Conservation (phyloP, 2,113 vertebrate genomes). For the Todiramphus saurophagus region DNA sequence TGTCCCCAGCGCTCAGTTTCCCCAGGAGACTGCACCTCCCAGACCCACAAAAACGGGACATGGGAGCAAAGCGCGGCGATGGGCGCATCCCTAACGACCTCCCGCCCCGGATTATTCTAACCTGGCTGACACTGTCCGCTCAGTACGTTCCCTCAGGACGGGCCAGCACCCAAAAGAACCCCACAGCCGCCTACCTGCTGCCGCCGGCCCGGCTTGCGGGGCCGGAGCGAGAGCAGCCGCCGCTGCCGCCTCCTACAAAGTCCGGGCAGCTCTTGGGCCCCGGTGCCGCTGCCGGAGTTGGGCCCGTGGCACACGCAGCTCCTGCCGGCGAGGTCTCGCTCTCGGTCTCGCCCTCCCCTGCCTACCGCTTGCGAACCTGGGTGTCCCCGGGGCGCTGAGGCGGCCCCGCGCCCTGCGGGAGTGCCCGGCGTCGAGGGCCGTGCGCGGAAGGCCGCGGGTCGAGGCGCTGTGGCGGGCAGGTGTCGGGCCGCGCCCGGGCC, state of each 20-base stretch:
- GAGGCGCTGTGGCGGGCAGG: background rate
- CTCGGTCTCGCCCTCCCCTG: background rate
- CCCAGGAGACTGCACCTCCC: background rate
- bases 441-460: background rate
- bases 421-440: background rate
- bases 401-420: too few relatives aligned
- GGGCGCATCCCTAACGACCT: fast-evolving
- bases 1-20: background rate
- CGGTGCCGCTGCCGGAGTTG: background rate
- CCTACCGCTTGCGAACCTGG: fast-evolving
- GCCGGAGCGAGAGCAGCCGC: too few relatives aligned
- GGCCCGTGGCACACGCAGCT: background rate
- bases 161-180: fast-evolving
- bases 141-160: background rate
- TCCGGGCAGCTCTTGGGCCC: background rate
- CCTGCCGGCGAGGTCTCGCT: background rate
- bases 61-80: fast-evolving
- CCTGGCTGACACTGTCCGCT: background rate
- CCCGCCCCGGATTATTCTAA: background rate
- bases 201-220: too few relatives aligned
- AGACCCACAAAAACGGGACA: too few relatives aligned
- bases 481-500: background rate
- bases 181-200: background rate
- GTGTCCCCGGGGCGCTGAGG: fast-evolving
- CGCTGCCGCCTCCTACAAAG: background rate